These are phyloP conservation scores for Chiloscyllium plagiosum DNA, from an alignment of 2,113 vertebrate species.

Conservation along the genomic window DNA sequence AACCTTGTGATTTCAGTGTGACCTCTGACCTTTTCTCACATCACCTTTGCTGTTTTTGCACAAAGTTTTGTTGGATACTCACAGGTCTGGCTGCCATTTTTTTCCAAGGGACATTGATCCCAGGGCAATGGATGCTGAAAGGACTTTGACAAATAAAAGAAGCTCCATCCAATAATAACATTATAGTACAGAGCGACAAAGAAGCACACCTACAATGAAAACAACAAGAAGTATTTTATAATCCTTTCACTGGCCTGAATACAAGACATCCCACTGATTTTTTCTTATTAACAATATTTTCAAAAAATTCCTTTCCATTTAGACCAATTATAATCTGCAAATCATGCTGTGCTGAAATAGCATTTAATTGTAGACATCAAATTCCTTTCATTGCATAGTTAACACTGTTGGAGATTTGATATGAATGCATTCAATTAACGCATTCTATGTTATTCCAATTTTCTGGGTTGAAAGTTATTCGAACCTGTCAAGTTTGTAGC, in stretches of 20 bases:
- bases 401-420: not conserved
- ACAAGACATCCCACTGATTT: not conserved
- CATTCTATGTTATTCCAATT: not conserved
- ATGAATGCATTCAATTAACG: not conserved
- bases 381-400: not conserved
- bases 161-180: conserved; percentile 94
- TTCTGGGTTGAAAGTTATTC: not conserved
- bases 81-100: conserved; percentile 80
- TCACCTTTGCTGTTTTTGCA: too few relatives aligned
- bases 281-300: not conserved
- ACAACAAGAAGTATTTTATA: conserved; percentile 32
- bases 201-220: conserved; percentile 74
- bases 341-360: not conserved
- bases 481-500: not conserved
- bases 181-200: conserved; percentile 98
- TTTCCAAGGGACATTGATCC: conserved; percentile 88
- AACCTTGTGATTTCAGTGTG: too few relatives aligned
- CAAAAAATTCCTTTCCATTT: not conserved
- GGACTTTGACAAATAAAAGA: conserved; percentile 97
- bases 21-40: too few relatives aligned
- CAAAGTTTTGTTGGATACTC: conserved; percentile 47
- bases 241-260: not conserved
- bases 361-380: too few relatives aligned
- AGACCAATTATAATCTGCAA: conserved; percentile 14
- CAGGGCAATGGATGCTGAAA: conserved; percentile 93